Evolutionary conservation across 2,888 invertebrate genomes (phyloP), one percentile per base, ranked within the genome.

Genomic region (Caenorhabditis macrosperma): DNA sequence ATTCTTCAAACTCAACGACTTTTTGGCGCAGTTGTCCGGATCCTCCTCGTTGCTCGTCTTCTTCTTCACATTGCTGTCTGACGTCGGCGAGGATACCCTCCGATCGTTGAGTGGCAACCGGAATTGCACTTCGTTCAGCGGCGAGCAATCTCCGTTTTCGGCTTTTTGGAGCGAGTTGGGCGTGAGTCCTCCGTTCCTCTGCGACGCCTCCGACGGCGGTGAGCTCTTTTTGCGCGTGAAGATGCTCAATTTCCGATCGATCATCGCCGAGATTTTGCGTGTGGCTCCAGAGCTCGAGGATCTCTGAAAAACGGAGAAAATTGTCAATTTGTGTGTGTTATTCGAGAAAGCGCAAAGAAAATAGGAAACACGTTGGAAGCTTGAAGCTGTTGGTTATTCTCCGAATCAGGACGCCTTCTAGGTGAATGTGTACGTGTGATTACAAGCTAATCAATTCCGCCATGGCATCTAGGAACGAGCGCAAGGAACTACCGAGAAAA

Each of bases 251-350:
- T 90, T 90, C 28, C 90, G 75, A 74, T 90, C 90, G 75, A 90
- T 88, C 86, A 90, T 89, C 9, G 90, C 89, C 26, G 88, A 88
- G 41, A 90, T 90, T 78, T 90, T 90, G 1, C 90, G 77, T 7
- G 90, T 90, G 3, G 90, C 88, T 24, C 89, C 90, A 30, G 88
- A 88, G 20, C 86, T 86, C n/a, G 89, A 88, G 26, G 86, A 87
- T 48, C 90, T 72, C 90, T 90, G 82, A 64, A 88, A 88, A n/a
- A 10, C 12, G 3, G 12, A 9, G 24, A 50, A 50, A n/a, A 7
- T 50, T 15, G 20, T 24, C 22, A n/a, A 52, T n/a, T n/a, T n/a
- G n/a, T n/a, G n/a, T n/a, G n/a, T n/a, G n/a, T n/a, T n/a, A n/a
- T n/a, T n/a, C n/a, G n/a, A n/a, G n/a, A n/a, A n/a, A n/a, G n/a